These are phyloP conservation scores for Chionomys nivalis DNA, from an alignment of 2,113 vertebrate species.

Conservation along the genomic window DNA sequence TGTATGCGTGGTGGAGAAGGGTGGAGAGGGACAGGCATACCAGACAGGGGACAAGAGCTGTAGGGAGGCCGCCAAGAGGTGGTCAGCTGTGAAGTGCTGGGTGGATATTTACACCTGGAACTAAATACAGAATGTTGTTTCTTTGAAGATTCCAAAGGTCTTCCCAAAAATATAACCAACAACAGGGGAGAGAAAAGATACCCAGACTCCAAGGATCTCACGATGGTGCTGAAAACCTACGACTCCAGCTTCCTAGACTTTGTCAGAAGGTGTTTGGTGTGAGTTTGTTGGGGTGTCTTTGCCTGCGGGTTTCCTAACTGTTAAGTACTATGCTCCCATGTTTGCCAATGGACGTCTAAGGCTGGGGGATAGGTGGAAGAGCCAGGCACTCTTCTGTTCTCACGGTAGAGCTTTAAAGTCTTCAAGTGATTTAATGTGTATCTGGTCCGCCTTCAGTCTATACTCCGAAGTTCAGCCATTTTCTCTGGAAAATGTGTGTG, in stretches of 20 bases:
- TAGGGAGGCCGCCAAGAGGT: not conserved
- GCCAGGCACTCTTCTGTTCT: not conserved
- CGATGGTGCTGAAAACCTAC: constrained; percentile 89
- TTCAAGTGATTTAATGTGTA: not conserved
- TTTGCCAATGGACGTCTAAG: not conserved
- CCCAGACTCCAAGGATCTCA: constrained; percentile 92
- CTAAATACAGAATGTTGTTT: constrained; percentile 70
- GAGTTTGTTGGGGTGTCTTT: constrained; percentile 73
- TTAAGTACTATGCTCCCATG: not conserved
- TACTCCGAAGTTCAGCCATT: not conserved
- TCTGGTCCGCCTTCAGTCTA: not conserved
- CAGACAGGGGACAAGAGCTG: not conserved
- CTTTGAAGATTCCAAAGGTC: constrained; percentile 93
- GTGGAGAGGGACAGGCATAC: fast-evolving
- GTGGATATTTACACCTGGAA: constrained; percentile 6
- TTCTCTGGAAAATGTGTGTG: not conserved
- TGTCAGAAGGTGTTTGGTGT: constrained; percentile 92
- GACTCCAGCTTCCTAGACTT: constrained; percentile 93
- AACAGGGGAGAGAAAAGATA: constrained; percentile 93
- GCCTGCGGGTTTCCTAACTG: not conserved
- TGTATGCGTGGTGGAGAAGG: not conserved
- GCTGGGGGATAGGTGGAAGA: not conserved
- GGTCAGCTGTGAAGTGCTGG: not conserved
- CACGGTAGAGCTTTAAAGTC: not conserved
- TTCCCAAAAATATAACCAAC: constrained; percentile 92